A percentile compares a stretch with the other conserved stretches of the same genome.
Conservation (phyloP, 2,888 invertebrate species). For the Eupsilia transversa region DNA sequence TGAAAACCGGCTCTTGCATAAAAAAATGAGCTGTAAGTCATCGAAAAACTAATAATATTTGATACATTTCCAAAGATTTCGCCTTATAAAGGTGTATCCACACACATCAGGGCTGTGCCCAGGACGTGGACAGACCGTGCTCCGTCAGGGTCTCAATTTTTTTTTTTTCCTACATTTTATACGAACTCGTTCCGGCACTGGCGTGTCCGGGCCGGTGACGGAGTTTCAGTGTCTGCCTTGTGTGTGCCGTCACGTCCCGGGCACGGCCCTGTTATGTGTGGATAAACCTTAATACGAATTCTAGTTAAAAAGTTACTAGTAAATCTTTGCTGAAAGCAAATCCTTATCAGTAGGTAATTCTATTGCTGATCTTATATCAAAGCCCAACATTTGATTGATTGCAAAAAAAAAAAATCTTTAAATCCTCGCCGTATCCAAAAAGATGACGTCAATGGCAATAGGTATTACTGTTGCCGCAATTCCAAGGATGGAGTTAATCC, state of each 20-base stretch:
- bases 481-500: constrained; percentile 53
- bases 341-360: not conserved
- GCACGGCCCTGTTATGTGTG: not conserved
- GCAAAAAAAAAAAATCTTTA: constrained; percentile 36
- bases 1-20: not conserved
- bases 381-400: constrained; percentile 8
- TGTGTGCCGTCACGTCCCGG: no score
- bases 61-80: not conserved
- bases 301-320: not conserved
- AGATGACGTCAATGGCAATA: constrained; percentile 24
- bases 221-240: not conserved
- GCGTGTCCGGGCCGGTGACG: no score
- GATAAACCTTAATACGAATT: not conserved
- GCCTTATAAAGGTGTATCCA: not conserved
- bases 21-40: not conserved
- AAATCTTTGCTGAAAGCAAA: not conserved
- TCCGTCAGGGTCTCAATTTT: not conserved
- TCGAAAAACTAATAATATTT: not conserved
- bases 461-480: constrained; percentile 48
- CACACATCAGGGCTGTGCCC: no score
- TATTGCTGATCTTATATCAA: constrained; percentile 13
- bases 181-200: not conserved
- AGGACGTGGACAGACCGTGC: no score
- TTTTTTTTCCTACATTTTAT: no score
- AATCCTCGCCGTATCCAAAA: constrained; percentile 25